Percentiles rank a stretch among this genome's conserved stretches.
Evolutionary conservation across 2,797 vertebrate genomes (phyloP).

Genomic region (Darevskia nairensis): DNA sequence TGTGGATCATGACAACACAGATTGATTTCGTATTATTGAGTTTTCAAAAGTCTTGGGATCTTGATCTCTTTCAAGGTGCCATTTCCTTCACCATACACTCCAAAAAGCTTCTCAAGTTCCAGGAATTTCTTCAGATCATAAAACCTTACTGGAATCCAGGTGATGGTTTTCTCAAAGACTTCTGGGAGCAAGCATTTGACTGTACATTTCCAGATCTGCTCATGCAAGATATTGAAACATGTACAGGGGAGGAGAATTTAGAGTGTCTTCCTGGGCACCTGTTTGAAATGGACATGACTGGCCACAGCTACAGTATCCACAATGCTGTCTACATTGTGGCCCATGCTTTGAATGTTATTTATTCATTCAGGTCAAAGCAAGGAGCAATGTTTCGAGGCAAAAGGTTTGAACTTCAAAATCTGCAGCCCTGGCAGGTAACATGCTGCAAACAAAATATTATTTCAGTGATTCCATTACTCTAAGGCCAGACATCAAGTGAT

Average conservation of each 20-base stretch:
- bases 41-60: not conserved
- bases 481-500: too few species aligned
- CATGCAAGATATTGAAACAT: not conserved
- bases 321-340: not conserved
- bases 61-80: not conserved
- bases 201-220: not conserved
- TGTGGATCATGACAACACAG: not conserved
- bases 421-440: not conserved
- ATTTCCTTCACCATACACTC: not conserved
- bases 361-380: not conserved
- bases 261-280: not conserved
- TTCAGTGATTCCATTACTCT: too few species aligned
- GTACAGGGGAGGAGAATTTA: not conserved
- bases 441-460: too few species aligned
- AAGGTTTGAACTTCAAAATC: too few species aligned
- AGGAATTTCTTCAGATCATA: not conserved
- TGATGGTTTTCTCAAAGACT: not conserved
- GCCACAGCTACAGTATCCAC: conserved; percentile 9
- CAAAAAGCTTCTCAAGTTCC: not conserved
- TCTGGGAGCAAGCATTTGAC: conserved; percentile 12
- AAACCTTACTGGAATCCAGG: not conserved
- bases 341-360: not conserved
- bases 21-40: not conserved
- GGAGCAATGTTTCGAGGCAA: not conserved
- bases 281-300: not conserved